Percentiles rank a stretch among this genome's conserved stretches.
Conservation (phyloP, 1,140 invertebrate species). For the Radopholus similis region DNA sequence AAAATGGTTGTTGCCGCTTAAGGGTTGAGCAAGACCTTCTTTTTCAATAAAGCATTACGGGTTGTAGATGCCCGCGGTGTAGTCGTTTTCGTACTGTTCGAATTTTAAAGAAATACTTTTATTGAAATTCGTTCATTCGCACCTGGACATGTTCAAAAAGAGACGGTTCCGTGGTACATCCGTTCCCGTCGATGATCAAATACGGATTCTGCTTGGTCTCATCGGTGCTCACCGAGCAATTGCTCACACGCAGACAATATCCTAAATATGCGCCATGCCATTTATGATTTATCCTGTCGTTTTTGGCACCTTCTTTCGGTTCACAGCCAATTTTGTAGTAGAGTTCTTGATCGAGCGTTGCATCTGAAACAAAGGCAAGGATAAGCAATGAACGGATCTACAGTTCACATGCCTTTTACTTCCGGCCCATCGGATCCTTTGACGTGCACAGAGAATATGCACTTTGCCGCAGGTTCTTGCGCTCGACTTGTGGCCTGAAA, state of each 20-base stretch:
- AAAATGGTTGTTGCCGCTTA: too few relatives aligned
- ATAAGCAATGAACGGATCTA: not conserved
- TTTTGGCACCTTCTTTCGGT: constrained; percentile 10
- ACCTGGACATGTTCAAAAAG: constrained; percentile 47
- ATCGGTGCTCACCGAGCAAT: constrained; percentile 41
- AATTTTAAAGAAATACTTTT: not conserved
- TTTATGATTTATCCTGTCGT: too few relatives aligned
- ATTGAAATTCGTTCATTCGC: not conserved
- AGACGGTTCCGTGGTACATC: constrained; percentile 42
- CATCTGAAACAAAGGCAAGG: constrained; percentile 7
- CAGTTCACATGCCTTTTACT: constrained; percentile 20
- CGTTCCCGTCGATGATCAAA: constrained; percentile 37
- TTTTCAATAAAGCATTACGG: too few relatives aligned
- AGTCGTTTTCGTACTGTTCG: constrained; percentile 44
- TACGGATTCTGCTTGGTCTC: constrained; percentile 30
- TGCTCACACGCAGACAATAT: constrained; percentile 39
- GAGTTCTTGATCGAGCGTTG: constrained; percentile 41
- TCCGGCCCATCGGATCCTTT: constrained; percentile 34
- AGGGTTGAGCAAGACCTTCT: too few relatives aligned
- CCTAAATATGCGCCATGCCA: too few relatives aligned
- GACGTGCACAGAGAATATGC: constrained; percentile 40
- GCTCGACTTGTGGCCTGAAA: constrained; percentile 4
- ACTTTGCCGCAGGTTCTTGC: constrained; percentile 34
- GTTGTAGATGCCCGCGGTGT: constrained; percentile 47
- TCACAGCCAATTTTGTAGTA: constrained; percentile 48